Conservation (phyloP, 2,113 vertebrate species). For the Grammomys surdaster region DNA sequence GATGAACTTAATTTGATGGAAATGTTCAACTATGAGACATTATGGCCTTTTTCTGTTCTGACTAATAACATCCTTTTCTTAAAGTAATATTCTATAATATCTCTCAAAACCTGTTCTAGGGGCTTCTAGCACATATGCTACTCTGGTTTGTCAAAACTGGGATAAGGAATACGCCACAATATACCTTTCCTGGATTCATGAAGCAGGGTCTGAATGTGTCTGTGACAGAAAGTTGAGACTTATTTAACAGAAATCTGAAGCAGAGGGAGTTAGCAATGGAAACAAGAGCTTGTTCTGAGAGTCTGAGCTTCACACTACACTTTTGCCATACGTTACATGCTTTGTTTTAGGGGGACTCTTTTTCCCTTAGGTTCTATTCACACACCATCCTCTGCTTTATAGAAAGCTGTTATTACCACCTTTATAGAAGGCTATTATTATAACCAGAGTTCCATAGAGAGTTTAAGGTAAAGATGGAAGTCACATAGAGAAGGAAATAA, state of each 20-base stretch:
- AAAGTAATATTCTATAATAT: neutral
- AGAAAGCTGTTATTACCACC: neutral
- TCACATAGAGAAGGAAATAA: neutral
- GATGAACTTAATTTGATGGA: neutral
- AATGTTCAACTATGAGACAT: neutral
- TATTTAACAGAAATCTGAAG: neutral
- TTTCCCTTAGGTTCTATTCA: neutral
- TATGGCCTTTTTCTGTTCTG: neutral
- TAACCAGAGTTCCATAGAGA: neutral
- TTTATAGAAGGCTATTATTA: conserved; percentile 3
- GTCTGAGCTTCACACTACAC: accelerated
- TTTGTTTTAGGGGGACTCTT: neutral
- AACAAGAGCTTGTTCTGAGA: neutral
- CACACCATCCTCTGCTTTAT: neutral
- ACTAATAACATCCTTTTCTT: neutral
- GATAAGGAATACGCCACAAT: neutral
- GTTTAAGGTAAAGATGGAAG: neutral
- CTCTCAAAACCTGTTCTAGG: neutral
- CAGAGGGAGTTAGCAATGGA: neutral
- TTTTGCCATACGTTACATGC: neutral
- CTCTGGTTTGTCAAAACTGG: neutral
- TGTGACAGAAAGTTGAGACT: neutral
- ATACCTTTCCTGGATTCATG: neutral
- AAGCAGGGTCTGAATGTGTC: neutral
- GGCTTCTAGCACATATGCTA: neutral